A percentile compares a stretch with the other conserved stretches of the same genome.
Conservation (phyloP, 2,888 invertebrate genomes). For the Phyllotreta striolata region DNA sequence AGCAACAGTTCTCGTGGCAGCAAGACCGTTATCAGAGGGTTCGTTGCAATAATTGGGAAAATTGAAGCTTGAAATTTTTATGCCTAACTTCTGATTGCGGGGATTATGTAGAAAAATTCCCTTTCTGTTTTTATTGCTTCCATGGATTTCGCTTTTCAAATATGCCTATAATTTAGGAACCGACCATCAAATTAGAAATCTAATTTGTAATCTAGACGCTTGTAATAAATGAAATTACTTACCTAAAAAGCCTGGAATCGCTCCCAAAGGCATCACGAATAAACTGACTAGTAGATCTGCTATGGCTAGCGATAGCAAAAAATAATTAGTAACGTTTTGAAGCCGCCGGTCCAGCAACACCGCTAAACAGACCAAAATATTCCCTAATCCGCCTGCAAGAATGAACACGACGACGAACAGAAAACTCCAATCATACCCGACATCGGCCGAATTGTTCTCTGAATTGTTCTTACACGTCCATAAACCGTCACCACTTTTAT, state of each 20-base stretch:
- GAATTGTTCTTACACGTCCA: slow-evolving; percentile 49
- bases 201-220: not conserved
- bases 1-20: slow-evolving; percentile 4
- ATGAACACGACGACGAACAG: slow-evolving; percentile 86
- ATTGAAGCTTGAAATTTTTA: too few relatives aligned
- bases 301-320: slow-evolving; percentile 89
- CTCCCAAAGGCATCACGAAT: slow-evolving; percentile 95
- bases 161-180: not conserved
- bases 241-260: slow-evolving; percentile 94
- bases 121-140: too few relatives aligned
- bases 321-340: slow-evolving; percentile 96
- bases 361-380: slow-evolving; percentile 92
- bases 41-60: too few relatives aligned
- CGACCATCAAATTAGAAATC: too few relatives aligned
- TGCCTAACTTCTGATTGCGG: too few relatives aligned
- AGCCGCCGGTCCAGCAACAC: slow-evolving; percentile 88
- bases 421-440: slow-evolving; percentile 80
- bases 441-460: slow-evolving; percentile 38
- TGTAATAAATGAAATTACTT: slow-evolving; percentile 60
- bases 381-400: slow-evolving; percentile 87
- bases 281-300: slow-evolving; percentile 93
- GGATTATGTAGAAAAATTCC: too few relatives aligned
- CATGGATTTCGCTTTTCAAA: too few relatives aligned
- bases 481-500: slow-evolving; percentile 47
- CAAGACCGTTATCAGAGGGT: too few relatives aligned